Conservation (phyloP, 2,888 invertebrate genomes). For the Ormyrus nitidulus region DNA sequence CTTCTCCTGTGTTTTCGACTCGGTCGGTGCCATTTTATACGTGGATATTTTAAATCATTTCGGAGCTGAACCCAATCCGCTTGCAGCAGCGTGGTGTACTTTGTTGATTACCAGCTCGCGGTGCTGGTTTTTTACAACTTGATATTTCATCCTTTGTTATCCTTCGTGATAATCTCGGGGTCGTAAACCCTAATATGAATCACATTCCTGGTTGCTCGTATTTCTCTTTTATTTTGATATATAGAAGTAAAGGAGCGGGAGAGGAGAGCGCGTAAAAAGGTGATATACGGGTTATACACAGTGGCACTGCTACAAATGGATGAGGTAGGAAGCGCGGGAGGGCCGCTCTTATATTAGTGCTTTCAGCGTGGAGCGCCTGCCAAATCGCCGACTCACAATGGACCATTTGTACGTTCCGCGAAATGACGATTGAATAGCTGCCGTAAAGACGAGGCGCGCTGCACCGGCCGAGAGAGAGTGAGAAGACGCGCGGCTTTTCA, state of each 20-base stretch:
- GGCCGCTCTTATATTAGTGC: slow-evolving; percentile 53
- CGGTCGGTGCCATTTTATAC: no score
- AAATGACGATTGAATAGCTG: slow-evolving; percentile 56
- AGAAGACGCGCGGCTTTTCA: slow-evolving; percentile 35
- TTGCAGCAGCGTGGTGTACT: not conserved
- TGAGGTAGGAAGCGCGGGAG: slow-evolving; percentile 28
- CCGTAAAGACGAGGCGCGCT: slow-evolving; percentile 33
- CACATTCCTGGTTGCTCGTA: slow-evolving; percentile 40
- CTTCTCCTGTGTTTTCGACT: no score
- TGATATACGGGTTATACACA: slow-evolving; percentile 49
- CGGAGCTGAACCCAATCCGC: not conserved
- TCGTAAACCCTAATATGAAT: slow-evolving; percentile 40
- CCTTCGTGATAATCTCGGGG: slow-evolving; percentile 35
- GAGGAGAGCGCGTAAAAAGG: slow-evolving; percentile 36
- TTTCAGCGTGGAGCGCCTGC: slow-evolving; percentile 56
- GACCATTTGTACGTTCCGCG: slow-evolving; percentile 57
- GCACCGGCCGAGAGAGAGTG: slow-evolving; percentile 38
- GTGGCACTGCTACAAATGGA: slow-evolving; percentile 48
- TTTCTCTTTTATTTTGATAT: slow-evolving; percentile 52
- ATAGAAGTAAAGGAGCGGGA: slow-evolving; percentile 16
- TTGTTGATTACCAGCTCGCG: slow-evolving; percentile 18
- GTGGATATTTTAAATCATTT: not conserved
- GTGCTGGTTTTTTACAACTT: slow-evolving; percentile 33
- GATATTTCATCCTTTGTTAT: slow-evolving; percentile 44
- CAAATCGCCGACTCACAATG: slow-evolving; percentile 59